Conservation (phyloP, 1,140 invertebrate genomes). For the Portunus trituberculatus region DNA sequence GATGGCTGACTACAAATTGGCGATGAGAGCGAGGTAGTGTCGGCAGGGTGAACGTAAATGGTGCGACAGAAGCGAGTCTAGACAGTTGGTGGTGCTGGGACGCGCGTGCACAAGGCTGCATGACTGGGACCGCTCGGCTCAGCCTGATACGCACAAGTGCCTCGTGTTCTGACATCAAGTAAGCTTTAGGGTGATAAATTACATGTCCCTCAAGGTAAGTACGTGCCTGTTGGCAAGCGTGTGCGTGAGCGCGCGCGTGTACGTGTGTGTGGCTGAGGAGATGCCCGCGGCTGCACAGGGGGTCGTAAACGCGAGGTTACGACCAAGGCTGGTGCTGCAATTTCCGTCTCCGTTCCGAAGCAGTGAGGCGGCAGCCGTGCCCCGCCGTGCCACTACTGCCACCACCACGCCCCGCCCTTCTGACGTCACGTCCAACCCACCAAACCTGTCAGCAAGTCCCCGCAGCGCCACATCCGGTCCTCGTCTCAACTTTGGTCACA, state of each 20-base stretch:
- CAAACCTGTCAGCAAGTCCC: slow-evolving; percentile 21
- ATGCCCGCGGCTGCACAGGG: slow-evolving; percentile 43
- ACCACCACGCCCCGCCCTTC: slow-evolving; percentile 30
- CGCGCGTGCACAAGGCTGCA: background rate
- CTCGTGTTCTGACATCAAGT: background rate
- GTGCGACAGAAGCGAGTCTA: background rate
- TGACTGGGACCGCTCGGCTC: background rate
- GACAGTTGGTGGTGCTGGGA: background rate
- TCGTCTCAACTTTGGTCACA: slow-evolving; percentile 30
- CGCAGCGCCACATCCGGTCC: background rate
- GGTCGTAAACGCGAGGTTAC: slow-evolving; percentile 61
- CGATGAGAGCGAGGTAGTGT: background rate
- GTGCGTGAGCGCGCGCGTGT: background rate
- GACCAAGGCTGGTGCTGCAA: slow-evolving; percentile 63
- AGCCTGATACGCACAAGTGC: background rate
- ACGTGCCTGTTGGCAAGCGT: background rate
- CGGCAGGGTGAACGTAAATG: background rate
- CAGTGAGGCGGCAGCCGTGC: background rate
- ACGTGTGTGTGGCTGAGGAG: background rate
- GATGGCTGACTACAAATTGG: background rate
- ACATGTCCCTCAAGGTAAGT: background rate
- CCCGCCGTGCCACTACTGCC: background rate
- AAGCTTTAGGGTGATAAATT: slow-evolving; percentile 18
- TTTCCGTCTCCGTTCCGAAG: slow-evolving; percentile 42
- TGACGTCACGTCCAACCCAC: slow-evolving; percentile 1